Evolutionary conservation across 2,888 invertebrate genomes (phyloP).

Genomic region (Belgica antarctica): DNA sequence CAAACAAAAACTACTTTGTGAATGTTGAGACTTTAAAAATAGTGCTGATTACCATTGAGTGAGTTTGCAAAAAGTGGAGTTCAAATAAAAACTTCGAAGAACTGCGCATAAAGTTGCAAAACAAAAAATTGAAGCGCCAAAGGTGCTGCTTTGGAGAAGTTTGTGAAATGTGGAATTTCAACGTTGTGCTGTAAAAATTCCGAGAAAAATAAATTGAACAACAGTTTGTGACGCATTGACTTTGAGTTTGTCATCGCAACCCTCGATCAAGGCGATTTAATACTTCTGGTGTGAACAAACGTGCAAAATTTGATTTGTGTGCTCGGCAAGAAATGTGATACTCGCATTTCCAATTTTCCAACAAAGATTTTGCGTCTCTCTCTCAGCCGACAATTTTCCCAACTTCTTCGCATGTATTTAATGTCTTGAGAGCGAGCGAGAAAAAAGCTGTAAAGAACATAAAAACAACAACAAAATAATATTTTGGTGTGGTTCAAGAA

Average conservation of each 20-base stretch:
- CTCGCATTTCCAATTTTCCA: slow-evolving; percentile 7
- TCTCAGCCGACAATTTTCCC: slow-evolving; percentile 4
- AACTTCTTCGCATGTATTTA: too few species aligned
- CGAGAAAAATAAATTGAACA: neutral
- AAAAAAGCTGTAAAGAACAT: neutral
- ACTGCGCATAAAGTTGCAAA: neutral
- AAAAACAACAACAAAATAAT: slow-evolving; percentile 2
- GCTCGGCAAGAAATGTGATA: neutral
- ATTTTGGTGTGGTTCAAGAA: slow-evolving; percentile 41
- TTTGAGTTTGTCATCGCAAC: neutral
- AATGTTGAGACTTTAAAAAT: slow-evolving; percentile 17
- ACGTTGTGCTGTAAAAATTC: neutral
- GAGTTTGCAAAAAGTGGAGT: neutral
- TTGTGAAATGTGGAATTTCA: neutral
- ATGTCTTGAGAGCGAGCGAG: slow-evolving; percentile 14
- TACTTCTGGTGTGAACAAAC: neutral
- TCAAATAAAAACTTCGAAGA: neutral
- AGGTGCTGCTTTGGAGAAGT: slow-evolving; percentile 29
- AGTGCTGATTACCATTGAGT: neutral
- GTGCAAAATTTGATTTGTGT: neutral
- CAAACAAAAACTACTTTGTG: slow-evolving; percentile 25
- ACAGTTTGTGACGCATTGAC: neutral
- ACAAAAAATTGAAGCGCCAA: slow-evolving; percentile 29
- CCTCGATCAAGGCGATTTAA: neutral
- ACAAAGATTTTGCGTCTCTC: neutral